phyloP scores from a whole-genome alignment of 1,140 invertebrate genomes.

The Penaeus vannamei region DNA sequence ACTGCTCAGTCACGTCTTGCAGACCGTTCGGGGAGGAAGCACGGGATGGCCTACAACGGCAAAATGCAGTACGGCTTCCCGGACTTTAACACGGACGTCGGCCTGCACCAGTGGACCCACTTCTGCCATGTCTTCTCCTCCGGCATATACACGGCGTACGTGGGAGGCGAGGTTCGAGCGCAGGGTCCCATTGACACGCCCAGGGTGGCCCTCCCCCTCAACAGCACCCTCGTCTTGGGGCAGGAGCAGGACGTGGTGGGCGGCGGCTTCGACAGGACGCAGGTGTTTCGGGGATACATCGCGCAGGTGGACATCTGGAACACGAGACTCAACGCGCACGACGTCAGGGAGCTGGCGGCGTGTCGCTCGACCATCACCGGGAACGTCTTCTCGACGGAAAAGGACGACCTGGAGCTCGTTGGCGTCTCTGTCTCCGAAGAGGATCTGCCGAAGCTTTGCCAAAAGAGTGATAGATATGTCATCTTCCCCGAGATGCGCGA shows the following conservation, averaged over 20 bases:
- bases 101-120: conserved; percentile 44
- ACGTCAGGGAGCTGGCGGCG: conserved; percentile 19
- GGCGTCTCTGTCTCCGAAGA: conserved; percentile 21
- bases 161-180: conserved; percentile 38
- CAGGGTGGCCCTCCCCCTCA: conserved; percentile 35
- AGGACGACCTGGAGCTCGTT: conserved; percentile 39
- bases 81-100: conserved; percentile 26
- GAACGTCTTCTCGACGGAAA: conserved; percentile 49
- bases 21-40: conserved; percentile 38
- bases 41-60: conserved; percentile 38
- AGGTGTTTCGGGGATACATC: conserved; percentile 52
- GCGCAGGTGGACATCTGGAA: conserved; percentile 52
- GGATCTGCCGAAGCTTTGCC: conserved; percentile 25
- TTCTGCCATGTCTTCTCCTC: conserved; percentile 45
- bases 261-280: conserved; percentile 51
- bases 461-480: conserved; percentile 15
- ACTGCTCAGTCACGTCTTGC: not conserved
- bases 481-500: conserved; percentile 40
- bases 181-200: not conserved
- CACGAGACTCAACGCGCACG: not conserved
- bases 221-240: conserved; percentile 30
- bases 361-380: conserved; percentile 25
- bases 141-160: conserved; percentile 17
- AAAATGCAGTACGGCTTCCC: conserved; percentile 19
- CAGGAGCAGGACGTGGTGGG: conserved; percentile 50